phyloP scores from a whole-genome alignment of 2,113 vertebrate species.

The Myotis yumanensis region DNA sequence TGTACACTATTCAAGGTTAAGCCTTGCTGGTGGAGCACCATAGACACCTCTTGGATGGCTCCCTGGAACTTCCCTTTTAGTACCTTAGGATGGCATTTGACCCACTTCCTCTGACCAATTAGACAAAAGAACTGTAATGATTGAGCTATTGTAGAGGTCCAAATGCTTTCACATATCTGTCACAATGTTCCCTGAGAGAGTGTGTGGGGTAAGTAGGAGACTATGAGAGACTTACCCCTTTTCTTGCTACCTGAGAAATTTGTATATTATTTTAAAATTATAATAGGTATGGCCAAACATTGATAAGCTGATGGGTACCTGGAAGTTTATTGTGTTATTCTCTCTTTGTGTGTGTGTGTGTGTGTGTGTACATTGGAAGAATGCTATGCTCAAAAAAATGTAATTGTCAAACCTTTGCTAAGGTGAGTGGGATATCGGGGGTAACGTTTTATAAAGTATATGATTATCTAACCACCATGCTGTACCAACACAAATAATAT shows the following conservation, averaged over 20 bases:
- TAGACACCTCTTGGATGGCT: background rate
- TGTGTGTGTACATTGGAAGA: background rate
- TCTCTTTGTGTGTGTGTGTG: background rate
- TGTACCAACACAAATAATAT: background rate
- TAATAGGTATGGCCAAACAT: background rate
- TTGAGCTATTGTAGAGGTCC: no score
- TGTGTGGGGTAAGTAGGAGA: background rate
- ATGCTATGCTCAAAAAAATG: background rate
- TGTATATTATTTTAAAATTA: background rate
- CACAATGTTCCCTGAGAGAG: background rate
- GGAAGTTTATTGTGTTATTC: background rate
- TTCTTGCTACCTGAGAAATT: background rate
- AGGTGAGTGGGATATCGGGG: background rate
- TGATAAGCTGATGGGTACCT: background rate
- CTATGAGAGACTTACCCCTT: background rate
- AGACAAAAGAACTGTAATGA: no score
- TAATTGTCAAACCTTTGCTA: background rate
- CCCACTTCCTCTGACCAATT: no score
- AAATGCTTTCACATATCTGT: background rate
- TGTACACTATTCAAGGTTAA: constrained; percentile 6
- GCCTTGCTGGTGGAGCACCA: background rate
- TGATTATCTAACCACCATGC: background rate
- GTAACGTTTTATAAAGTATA: background rate
- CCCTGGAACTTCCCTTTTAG: background rate
- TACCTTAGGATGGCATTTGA: no score